A percentile compares a stretch with the other conserved stretches of the same genome.
phyloP scores from a whole-genome alignment of 2,113 vertebrate species.

The Lagenorhynchus albirostris region DNA sequence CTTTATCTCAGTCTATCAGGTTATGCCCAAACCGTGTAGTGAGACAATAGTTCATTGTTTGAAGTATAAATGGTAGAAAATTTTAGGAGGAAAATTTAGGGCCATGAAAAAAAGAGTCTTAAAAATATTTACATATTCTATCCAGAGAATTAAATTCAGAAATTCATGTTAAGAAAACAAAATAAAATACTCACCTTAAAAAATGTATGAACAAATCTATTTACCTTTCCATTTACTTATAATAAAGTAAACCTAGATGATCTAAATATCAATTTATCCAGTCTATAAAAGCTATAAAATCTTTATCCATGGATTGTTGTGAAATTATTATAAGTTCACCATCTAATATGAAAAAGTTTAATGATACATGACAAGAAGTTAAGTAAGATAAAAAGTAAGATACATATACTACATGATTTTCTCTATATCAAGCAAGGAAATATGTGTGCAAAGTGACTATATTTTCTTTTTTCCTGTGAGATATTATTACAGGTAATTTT shows the following conservation, averaged over 20 bases:
- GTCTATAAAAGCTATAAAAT: not conserved
- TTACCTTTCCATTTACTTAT: not conserved
- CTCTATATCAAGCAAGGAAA: not conserved
- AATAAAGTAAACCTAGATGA: not conserved
- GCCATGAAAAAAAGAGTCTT: not conserved
- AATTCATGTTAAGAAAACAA: not conserved
- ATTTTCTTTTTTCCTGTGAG: not conserved
- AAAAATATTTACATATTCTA: not conserved
- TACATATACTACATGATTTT: not conserved
- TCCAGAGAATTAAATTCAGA: not conserved
- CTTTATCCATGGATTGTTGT: not conserved
- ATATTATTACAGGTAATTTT: not conserved
- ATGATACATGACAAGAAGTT: not conserved
- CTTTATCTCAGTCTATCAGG: not conserved
- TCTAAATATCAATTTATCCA: not conserved
- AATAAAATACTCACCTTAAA: not conserved
- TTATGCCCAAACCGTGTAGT: not conserved
- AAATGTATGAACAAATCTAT: not conserved
- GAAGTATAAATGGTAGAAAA: not conserved
- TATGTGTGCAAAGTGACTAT: not conserved
- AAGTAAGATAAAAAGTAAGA: not conserved
- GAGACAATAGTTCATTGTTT: not conserved
- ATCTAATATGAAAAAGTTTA: not conserved
- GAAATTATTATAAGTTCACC: not conserved
- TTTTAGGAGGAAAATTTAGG: not conserved